Conservation (phyloP, 2,888 invertebrate genomes). For the Eutolmus rufibarbis region DNA sequence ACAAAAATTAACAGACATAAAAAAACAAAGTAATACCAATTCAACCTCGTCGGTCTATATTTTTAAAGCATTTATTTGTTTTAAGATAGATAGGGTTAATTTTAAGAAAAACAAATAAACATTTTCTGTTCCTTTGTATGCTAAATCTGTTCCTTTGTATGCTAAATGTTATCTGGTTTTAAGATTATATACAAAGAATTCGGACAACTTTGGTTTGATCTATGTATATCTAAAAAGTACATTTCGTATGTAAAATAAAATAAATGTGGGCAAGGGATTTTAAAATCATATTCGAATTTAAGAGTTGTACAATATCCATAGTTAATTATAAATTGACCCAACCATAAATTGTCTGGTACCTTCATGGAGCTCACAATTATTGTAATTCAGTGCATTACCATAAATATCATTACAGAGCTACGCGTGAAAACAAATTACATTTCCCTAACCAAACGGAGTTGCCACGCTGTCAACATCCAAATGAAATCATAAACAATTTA, state of each 20-base stretch:
- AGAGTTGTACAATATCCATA: neutral
- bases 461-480: neutral
- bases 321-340: neutral
- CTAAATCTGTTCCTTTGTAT: no score
- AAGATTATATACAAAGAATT: no score
- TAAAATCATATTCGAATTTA: neutral
- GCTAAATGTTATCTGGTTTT: no score
- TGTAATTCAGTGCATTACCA: neutral
- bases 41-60: no score
- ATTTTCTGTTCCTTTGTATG: no score
- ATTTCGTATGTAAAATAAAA: neutral
- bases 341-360: neutral
- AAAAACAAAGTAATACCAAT: no score
- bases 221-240: no score
- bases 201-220: no score
- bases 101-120: no score
- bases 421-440: neutral
- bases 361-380: neutral
- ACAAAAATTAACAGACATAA: no score
- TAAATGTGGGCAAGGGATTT: neutral
- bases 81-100: no score
- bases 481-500: neutral
- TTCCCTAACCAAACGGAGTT: neutral
- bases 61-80: no score
- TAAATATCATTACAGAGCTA: neutral